These are phyloP conservation scores for Epinotia brunnichana DNA, from an alignment of 2,888 invertebrate genomes.

Conservation along the genomic window DNA sequence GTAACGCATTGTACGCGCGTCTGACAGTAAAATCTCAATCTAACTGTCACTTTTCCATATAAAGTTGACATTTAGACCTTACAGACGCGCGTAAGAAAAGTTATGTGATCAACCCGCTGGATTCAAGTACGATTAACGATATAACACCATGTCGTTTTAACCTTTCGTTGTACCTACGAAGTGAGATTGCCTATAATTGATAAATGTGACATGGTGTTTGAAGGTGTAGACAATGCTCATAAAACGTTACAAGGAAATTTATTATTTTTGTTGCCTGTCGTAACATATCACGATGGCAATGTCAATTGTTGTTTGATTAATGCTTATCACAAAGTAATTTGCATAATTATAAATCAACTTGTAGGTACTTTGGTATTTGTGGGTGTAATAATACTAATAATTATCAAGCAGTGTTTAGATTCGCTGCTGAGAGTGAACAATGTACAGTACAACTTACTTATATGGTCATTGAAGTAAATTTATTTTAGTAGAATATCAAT, in stretches of 20 bases:
- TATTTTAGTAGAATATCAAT: too few species aligned
- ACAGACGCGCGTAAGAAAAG: too few species aligned
- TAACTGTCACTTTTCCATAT: too few species aligned
- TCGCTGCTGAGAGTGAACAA: neutral
- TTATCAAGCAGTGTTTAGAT: conserved; percentile 12
- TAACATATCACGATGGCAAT: conserved; percentile 16
- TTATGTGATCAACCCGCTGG: too few species aligned
- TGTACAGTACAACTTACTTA: neutral
- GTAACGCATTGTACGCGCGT: too few species aligned
- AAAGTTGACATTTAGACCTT: too few species aligned
- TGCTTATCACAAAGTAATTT: conserved; percentile 25
- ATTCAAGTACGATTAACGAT: neutral
- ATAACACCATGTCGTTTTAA: conserved; percentile 13
- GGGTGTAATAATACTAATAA: conserved; percentile 8
- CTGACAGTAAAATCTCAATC: too few species aligned
- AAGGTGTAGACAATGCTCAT: neutral
- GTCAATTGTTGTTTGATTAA: conserved; percentile 32
- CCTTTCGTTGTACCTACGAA: neutral
- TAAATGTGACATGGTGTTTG: conserved; percentile 6
- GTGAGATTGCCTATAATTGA: neutral
- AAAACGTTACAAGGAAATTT: conserved; percentile 19
- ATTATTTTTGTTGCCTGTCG: conserved; percentile 16
- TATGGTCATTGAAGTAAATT: too few species aligned
- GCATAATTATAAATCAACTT: conserved; percentile 18
- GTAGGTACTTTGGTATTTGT: neutral